Evolutionary conservation across 2,113 vertebrate species (phyloP).

Genomic region (Agelaius tricolor): DNA sequence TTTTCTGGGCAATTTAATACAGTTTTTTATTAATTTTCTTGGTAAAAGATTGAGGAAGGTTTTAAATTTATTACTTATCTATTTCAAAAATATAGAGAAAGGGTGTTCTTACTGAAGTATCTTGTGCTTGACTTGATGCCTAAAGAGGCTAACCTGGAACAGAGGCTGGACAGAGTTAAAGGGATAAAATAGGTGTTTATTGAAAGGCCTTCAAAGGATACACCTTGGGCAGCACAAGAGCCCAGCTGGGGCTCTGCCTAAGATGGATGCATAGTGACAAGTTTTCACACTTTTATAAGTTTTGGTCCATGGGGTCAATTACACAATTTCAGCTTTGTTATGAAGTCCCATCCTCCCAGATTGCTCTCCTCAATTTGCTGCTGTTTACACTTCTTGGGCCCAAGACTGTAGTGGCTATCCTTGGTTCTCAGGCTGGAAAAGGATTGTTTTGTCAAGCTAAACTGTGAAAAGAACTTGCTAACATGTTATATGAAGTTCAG

Average conservation of each 20-base stretch:
- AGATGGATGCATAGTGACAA: neutral
- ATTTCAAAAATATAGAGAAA: neutral
- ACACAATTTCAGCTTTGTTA: neutral
- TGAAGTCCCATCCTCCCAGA: neutral
- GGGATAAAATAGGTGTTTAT: neutral
- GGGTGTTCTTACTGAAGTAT: rapidly evolving
- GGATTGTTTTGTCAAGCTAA: neutral
- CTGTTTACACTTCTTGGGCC: neutral
- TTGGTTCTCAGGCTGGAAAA: neutral
- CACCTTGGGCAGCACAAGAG: neutral
- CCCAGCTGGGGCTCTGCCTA: neutral
- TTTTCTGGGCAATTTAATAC: neutral
- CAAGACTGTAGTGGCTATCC: neutral
- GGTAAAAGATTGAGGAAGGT: neutral
- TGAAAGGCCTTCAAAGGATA: neutral
- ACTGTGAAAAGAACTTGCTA: neutral
- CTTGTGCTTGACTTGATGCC: neutral
- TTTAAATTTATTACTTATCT: neutral
- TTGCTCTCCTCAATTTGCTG: neutral
- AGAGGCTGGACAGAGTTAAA: neutral
- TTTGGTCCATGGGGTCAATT: neutral
- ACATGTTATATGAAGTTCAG: neutral
- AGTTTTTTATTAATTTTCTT: neutral
- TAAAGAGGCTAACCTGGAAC: neutral
- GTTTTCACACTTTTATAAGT: neutral